Evolutionary conservation across 1,140 invertebrate species (phyloP).

Genomic region (Drosophila kohkoa): DNA sequence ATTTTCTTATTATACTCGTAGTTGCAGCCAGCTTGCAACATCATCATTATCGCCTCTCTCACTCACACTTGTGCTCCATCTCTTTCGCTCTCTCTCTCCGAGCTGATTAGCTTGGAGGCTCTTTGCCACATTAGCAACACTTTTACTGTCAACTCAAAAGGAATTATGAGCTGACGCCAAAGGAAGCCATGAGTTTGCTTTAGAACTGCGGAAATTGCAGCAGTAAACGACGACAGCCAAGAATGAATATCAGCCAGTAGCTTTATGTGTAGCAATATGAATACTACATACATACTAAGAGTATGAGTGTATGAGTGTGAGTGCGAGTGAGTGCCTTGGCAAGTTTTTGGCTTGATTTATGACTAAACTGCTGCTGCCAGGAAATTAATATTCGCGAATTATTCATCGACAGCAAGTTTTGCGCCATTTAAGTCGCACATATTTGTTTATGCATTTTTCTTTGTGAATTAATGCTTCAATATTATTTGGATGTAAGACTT

Average conservation of each 20-base stretch:
- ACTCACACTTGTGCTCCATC: background rate
- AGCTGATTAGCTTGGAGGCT: conserved; percentile 67
- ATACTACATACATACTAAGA: background rate
- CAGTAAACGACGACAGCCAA: conserved; percentile 36
- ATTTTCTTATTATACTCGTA: conserved; percentile 74
- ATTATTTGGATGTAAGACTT: too few relatives aligned
- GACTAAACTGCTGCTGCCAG: conserved; percentile 7
- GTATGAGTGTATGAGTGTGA: conserved; percentile 12
- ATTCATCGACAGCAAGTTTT: background rate
- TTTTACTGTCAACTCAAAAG: conserved; percentile 72
- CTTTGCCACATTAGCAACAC: conserved; percentile 74
- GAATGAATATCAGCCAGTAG: conserved; percentile 3
- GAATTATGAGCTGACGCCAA: conserved; percentile 58
- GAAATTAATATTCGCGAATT: conserved; percentile 40
- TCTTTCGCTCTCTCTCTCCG: background rate
- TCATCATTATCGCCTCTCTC: conserved; percentile 39
- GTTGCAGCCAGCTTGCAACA: conserved; percentile 59
- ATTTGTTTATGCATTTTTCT: too few relatives aligned
- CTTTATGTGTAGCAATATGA: too few relatives aligned
- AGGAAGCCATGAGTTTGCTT: conserved; percentile 45
- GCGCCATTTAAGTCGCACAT: background rate
- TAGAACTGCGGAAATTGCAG: conserved; percentile 46
- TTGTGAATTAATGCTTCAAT: too few relatives aligned
- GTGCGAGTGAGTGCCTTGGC: background rate
- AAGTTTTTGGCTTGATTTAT: conserved; percentile 8